Evolutionary conservation across 2,113 vertebrate species (phyloP), one percentile per base, ranked within the genome.

Genomic region (Sphyrna mokarran): DNA sequence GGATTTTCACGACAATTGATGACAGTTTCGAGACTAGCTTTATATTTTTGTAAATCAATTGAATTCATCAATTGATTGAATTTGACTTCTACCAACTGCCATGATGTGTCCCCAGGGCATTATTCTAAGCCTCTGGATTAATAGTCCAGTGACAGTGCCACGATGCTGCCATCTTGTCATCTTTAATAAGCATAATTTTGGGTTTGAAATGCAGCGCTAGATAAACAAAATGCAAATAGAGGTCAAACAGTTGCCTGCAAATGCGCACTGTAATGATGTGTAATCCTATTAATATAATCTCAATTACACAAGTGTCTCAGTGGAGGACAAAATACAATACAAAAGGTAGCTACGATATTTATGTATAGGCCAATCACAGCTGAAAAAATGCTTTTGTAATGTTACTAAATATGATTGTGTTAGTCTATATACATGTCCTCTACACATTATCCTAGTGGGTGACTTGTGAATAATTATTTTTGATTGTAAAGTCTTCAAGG

Each of bases 241-340:
- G 68, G 94, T 72, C 40, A 95, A 54, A 48, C 26, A 23, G 20
- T 70, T 72, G 68, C 94, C 13, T 13, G 40, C 40, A 72, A 95
- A 95, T 72, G 69, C 26, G 29, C 68, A 48, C 37, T 43, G 23
- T 76, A 76, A 72, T 72, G 26, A 70, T 95, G 23, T 48, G 94
- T 33, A 72, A 95, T 72, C 68, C 94, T 72, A 95, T 95, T 95
- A 54, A 33, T 76, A 72, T 72, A 95, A 95, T 72, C 63, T 54
- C 40, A 76, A 95, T 76, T 72, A 72, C 69, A 14, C 13, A 95
- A 72, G 94, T 43, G 37, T 22, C n/a, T 40, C 61, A 66, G 89
- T 93, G 89, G 33, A 93, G 40, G 68, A 72, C 68, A 95, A 72
- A 95, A 54, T 95, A 54, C 40, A 72, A 54, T 66, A 29, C 61